Conservation (phyloP, 2,113 vertebrate species). For the Equus quagga region DNA sequence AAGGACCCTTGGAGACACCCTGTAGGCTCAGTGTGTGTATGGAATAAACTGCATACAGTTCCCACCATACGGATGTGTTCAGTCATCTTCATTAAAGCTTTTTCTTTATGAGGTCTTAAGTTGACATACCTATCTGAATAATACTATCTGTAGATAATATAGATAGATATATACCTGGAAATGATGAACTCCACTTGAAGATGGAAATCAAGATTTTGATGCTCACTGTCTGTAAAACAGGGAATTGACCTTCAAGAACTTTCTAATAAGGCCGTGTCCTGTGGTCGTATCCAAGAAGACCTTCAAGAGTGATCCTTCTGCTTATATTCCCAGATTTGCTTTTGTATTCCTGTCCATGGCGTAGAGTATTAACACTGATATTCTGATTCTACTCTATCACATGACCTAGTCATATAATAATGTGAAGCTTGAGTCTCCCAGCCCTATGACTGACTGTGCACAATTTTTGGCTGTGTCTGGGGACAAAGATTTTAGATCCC, state of each 20-base stretch:
- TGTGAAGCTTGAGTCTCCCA: accelerated
- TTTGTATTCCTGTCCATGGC: not conserved
- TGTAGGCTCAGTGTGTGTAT: not conserved
- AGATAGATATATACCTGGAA: not conserved
- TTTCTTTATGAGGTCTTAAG: not conserved
- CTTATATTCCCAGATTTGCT: not conserved
- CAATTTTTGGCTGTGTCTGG: not conserved
- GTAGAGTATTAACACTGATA: not conserved
- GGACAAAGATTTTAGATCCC: not conserved
- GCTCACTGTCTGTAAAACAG: not conserved
- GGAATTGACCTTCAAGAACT: not conserved
- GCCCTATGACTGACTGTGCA: not conserved
- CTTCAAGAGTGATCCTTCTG: not conserved
- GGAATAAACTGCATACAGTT: not conserved
- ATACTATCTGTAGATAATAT: not conserved
- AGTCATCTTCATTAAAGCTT: not conserved
- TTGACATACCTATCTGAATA: not conserved
- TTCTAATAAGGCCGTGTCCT: not conserved
- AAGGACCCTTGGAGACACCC: not conserved
- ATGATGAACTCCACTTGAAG: not conserved
- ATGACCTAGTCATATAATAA: not conserved
- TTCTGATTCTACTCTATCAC: not conserved
- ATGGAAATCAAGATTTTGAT: not conserved
- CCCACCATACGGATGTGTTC: not conserved
- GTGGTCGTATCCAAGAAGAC: not conserved